A percentile compares a stretch with the other conserved stretches of the same genome.
These are phyloP conservation scores for Falco punctatus DNA, from an alignment of 2,113 vertebrate genomes.

Conservation along the genomic window DNA sequence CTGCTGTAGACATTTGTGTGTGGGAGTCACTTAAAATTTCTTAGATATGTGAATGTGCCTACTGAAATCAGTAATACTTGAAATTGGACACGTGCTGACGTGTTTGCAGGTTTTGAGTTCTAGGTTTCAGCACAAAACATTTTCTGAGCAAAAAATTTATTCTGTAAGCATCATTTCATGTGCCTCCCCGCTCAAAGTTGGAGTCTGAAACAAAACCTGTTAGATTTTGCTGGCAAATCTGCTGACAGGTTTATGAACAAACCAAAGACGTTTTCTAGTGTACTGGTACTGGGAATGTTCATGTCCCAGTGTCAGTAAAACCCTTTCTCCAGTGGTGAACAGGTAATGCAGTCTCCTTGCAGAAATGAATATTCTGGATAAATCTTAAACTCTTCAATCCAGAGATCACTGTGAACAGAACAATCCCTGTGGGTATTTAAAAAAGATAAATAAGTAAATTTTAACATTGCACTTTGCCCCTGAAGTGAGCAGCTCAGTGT, in stretches of 20 bases:
- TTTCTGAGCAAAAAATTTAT: neutral
- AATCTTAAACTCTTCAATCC: neutral
- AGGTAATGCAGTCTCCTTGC: neutral
- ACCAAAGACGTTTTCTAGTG: neutral
- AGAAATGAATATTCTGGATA: neutral
- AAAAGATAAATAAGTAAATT: neutral
- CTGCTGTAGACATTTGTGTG: neutral
- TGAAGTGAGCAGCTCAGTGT: neutral
- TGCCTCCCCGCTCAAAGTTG: neutral
- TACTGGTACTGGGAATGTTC: neutral
- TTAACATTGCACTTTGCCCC: neutral
- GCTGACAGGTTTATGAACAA: neutral
- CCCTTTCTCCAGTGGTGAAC: neutral
- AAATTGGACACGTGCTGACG: neutral
- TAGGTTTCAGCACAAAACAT: neutral
- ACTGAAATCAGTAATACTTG: neutral
- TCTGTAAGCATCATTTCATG: neutral
- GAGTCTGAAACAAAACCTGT: neutral
- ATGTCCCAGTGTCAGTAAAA: neutral
- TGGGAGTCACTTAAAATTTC: constrained; percentile 16
- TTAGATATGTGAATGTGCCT: neutral
- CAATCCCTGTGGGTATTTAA: neutral
- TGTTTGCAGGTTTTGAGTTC: neutral
- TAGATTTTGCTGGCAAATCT: neutral
- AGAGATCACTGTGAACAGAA: neutral